phyloP scores from a whole-genome alignment of 1,140 invertebrate species.

The Eurosta solidaginis region DNA sequence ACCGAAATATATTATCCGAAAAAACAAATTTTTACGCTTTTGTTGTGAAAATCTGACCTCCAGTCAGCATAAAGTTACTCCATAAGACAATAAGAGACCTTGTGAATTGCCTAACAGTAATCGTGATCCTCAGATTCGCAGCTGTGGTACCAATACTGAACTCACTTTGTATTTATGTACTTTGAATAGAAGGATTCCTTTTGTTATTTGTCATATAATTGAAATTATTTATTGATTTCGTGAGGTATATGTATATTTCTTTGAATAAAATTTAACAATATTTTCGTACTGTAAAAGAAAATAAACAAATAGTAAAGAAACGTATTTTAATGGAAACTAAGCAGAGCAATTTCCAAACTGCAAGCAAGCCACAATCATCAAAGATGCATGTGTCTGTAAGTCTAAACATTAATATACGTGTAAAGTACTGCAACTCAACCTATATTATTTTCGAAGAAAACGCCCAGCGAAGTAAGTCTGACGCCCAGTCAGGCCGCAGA shows the following conservation, averaged over 20 bases:
- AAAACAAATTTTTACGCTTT: too few relatives aligned
- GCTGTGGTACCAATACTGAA: too few relatives aligned
- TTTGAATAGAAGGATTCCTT: neutral
- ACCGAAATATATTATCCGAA: too few relatives aligned
- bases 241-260: conserved; percentile 13
- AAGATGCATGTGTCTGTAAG: conserved; percentile 28
- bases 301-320: neutral
- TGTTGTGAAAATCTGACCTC: too few relatives aligned
- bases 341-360: conserved; percentile 29
- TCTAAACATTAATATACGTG: neutral
- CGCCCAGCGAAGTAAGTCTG: conserved; percentile 48
- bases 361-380: neutral
- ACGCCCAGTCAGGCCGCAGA: conserved; percentile 47
- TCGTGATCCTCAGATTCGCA: too few relatives aligned
- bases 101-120: too few relatives aligned
- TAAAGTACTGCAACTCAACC: neutral
- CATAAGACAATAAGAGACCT: too few relatives aligned
- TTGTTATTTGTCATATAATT: conserved; percentile 5
- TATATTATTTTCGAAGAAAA: conserved; percentile 37
- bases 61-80: too few relatives aligned
- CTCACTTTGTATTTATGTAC: too few relatives aligned
- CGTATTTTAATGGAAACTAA: conserved; percentile 30
- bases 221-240: conserved; percentile 4
- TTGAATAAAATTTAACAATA: conserved; percentile 1
- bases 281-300: neutral